These are phyloP conservation scores for Pseudochaenichthys georgianus DNA, from an alignment of 2,797 vertebrate genomes.

Conservation along the genomic window DNA sequence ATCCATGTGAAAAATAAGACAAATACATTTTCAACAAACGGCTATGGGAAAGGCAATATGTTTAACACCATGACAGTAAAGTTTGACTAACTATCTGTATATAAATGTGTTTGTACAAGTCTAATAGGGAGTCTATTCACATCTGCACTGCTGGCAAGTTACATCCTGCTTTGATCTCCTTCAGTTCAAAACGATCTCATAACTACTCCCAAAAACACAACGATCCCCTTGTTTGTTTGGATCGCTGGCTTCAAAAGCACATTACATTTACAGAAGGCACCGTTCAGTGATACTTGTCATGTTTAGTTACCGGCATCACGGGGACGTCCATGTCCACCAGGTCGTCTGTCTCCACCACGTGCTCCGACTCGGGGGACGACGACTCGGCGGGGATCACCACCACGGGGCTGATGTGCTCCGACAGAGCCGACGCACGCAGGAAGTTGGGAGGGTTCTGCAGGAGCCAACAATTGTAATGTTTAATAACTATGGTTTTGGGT, in stretches of 20 bases:
- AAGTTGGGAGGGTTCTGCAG: constrained; percentile 96
- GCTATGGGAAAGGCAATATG: constrained; percentile 16
- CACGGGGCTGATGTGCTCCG: constrained; percentile 98
- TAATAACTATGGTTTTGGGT: neutral
- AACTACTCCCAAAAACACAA: constrained; percentile 5
- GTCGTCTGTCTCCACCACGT: constrained; percentile 92
- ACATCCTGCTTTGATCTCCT: constrained; percentile 19
- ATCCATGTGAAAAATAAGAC: neutral
- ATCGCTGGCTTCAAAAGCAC: neutral
- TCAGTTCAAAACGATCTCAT: neutral
- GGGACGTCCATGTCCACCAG: constrained; percentile 94
- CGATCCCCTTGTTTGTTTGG: constrained; percentile 1
- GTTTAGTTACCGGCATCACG: constrained; percentile 84
- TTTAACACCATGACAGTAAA: constrained; percentile 5
- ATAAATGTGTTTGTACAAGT: neutral
- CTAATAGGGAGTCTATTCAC: neutral
- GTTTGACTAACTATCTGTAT: too few species aligned
- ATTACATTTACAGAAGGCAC: neutral
- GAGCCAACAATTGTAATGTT: neutral
- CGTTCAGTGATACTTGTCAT: neutral
- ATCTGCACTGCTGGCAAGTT: constrained; percentile 3
- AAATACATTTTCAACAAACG: constrained; percentile 1
- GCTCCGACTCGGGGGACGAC: constrained; percentile 94
- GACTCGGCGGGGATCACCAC: constrained; percentile 95
- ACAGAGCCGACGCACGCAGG: constrained; percentile 95